Conservation (phyloP, 2,888 invertebrate genomes). For the Megastigmus dorsalis region DNA sequence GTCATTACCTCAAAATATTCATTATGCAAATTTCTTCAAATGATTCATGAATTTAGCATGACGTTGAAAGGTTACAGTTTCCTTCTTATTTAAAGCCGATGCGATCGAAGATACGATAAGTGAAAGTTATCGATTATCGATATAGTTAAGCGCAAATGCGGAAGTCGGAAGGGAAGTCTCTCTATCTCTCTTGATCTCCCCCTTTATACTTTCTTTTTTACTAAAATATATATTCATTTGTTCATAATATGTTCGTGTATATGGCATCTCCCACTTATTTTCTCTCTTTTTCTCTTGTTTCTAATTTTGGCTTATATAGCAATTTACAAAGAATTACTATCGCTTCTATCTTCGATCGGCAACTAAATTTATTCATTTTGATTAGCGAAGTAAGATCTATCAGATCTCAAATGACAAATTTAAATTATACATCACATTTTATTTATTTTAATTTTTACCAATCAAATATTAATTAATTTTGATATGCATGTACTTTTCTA, state of each 20-base stretch:
- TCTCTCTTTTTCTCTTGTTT: constrained; percentile 20
- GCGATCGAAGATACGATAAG: constrained; percentile 31
- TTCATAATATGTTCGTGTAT: too few species aligned
- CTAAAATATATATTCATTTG: too few species aligned
- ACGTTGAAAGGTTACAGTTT: constrained; percentile 1
- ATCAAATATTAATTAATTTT: too few species aligned
- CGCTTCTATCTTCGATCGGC: constrained; percentile 45
- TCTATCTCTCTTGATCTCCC: constrained; percentile 25
- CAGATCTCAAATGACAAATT: not conserved
- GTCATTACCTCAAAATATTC: not conserved
- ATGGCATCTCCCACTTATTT: not conserved
- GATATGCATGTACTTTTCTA: too few species aligned
- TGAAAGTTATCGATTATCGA: not conserved
- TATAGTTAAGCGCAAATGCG: constrained; percentile 4
- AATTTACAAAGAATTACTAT: constrained; percentile 6
- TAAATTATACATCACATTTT: not conserved
- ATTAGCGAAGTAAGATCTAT: not conserved
- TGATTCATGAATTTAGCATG: not conserved
- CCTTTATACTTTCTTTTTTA: not conserved
- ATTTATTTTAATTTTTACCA: not conserved
- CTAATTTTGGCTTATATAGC: not conserved
- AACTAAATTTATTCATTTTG: constrained; percentile 5
- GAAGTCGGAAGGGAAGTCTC: constrained; percentile 1
- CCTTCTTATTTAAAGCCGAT: constrained; percentile 7
- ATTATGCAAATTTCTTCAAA: not conserved